phyloP scores from a whole-genome alignment of 53 echinoderm and acorn worm genomes.

The Arbacia lixula region DNA sequence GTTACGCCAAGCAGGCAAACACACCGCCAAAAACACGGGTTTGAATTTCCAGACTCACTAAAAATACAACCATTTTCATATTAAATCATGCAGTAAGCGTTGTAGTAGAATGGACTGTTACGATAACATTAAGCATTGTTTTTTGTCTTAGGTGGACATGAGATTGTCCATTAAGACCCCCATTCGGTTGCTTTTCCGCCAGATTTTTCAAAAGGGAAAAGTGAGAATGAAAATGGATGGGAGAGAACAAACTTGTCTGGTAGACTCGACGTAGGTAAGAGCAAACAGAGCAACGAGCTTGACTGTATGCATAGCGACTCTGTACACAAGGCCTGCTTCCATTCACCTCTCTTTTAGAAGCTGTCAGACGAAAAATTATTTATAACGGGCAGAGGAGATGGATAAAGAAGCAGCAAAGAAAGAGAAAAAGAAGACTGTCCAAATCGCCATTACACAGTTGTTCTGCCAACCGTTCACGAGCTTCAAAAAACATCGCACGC shows the following conservation, averaged over 20 bases:
- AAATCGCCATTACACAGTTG: slow-evolving; percentile 57
- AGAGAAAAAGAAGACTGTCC: slow-evolving; percentile 44
- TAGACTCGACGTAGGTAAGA: slow-evolving; percentile 53
- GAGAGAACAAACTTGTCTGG: slow-evolving; percentile 59
- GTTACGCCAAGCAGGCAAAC: slow-evolving; percentile 28
- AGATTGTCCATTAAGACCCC: neutral
- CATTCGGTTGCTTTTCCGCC: neutral
- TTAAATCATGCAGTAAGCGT: too few relatives aligned
- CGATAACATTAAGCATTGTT: too few relatives aligned
- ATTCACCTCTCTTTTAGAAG: slow-evolving; percentile 28
- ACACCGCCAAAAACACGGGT: slow-evolving; percentile 21
- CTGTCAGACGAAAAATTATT: slow-evolving; percentile 54
- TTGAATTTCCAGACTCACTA: slow-evolving; percentile 6
- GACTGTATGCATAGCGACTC: slow-evolving; percentile 65
- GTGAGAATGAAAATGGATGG: slow-evolving; percentile 61
- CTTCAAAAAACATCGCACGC: neutral
- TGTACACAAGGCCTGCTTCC: slow-evolving; percentile 52
- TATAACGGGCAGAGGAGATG: slow-evolving; percentile 47
- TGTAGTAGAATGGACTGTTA: too few relatives aligned
- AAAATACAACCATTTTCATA: neutral
- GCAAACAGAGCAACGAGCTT: slow-evolving; percentile 43
- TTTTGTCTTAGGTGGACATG: slow-evolving; percentile 2
- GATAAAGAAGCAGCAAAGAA: slow-evolving; percentile 45
- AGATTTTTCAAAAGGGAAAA: slow-evolving; percentile 7
- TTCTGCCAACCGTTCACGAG: slow-evolving; percentile 45